Conservation (phyloP, 2,888 invertebrate species). For the Tetanocera ferruginea region DNA sequence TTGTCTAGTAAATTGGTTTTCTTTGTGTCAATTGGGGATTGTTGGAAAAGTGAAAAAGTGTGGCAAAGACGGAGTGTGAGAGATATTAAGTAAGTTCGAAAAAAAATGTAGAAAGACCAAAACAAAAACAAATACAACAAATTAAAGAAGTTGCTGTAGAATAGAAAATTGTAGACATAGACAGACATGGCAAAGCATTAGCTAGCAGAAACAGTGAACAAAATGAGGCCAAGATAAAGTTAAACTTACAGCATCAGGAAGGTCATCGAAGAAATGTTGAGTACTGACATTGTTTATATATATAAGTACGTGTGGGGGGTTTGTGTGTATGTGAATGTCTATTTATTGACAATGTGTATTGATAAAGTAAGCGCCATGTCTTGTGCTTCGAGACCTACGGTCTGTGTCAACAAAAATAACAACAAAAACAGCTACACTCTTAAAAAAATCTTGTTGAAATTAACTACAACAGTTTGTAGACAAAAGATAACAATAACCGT, state of each 20-base stretch:
- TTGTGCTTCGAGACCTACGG: background rate
- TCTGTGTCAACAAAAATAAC: slow-evolving; percentile 11
- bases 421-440: slow-evolving; percentile 35
- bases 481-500: too few relatives aligned
- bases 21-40: slow-evolving; percentile 68
- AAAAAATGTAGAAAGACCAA: background rate
- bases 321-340: background rate
- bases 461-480: too few relatives aligned
- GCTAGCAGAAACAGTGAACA: slow-evolving; percentile 41
- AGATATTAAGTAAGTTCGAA: background rate
- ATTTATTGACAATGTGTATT: background rate
- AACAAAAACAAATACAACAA: slow-evolving; percentile 15
- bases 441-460: too few relatives aligned
- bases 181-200: slow-evolving; percentile 32
- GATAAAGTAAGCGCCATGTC: slow-evolving; percentile 1
- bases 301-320: background rate
- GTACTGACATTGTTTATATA: slow-evolving; percentile 38
- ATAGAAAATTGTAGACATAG: slow-evolving; percentile 19
- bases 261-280: slow-evolving; percentile 53
- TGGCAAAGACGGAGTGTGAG: background rate
- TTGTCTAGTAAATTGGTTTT: slow-evolving; percentile 68
- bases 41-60: slow-evolving; percentile 59
- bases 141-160: slow-evolving; percentile 19
- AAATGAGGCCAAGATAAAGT: slow-evolving; percentile 51
- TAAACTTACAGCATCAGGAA: slow-evolving; percentile 63